These are phyloP conservation scores for Calosoma granatense DNA, from an alignment of 1,140 invertebrate species.

Conservation along the genomic window DNA sequence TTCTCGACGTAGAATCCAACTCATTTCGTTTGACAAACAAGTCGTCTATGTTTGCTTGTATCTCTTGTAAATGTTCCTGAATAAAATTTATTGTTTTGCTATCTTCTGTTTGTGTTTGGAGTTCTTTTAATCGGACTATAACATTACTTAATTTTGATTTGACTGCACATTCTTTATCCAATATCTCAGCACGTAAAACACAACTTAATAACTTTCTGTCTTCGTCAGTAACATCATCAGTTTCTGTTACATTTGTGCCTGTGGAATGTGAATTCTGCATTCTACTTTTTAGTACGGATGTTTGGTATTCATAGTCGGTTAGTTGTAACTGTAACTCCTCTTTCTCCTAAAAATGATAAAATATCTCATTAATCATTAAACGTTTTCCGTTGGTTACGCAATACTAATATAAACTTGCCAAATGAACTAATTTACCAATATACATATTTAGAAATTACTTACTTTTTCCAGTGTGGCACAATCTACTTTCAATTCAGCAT, in stretches of 20 bases:
- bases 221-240: background rate
- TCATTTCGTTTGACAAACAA: background rate
- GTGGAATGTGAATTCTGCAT: background rate
- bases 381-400: too few species aligned
- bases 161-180: background rate
- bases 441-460: too few species aligned
- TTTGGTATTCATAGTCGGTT: background rate
- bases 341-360: background rate
- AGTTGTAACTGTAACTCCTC: background rate
- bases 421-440: too few species aligned
- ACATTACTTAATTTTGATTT: background rate
- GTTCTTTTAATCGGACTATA: background rate
- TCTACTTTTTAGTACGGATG: background rate
- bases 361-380: too few species aligned
- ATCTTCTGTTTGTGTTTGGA: background rate
- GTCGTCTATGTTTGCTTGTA: background rate
- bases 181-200: background rate
- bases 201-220: background rate
- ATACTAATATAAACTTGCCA: too few species aligned
- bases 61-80: background rate
- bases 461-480: background rate
- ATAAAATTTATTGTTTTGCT: background rate
- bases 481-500: background rate
- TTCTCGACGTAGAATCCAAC: background rate
- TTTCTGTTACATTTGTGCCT: background rate